Conservation (phyloP, 2,797 vertebrate genomes). For the Ctenochaetus hawaiiensis region DNA sequence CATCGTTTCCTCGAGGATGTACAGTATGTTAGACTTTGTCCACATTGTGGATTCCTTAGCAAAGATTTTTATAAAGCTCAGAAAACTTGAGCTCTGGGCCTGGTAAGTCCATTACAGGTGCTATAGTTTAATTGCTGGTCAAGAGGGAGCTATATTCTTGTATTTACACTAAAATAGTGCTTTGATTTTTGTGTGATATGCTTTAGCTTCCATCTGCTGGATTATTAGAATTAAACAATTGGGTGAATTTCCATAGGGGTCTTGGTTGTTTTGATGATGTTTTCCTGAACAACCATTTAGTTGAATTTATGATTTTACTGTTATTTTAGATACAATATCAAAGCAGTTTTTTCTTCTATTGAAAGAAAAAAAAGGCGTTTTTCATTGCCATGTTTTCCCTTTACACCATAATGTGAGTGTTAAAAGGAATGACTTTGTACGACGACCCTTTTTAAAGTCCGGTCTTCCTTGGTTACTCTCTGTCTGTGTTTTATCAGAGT, state of each 20-base stretch:
- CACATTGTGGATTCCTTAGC: neutral
- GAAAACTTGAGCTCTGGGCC: slow-evolving; percentile 7
- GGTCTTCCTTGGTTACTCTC: slow-evolving; percentile 27
- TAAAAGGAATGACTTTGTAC: slow-evolving; percentile 35
- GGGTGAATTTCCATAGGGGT: slow-evolving; percentile 16
- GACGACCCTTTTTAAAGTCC: slow-evolving; percentile 47
- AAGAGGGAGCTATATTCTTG: slow-evolving; percentile 10
- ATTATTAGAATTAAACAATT: slow-evolving; percentile 7
- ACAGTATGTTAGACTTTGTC: slow-evolving; percentile 34
- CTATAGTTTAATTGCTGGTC: slow-evolving; percentile 24
- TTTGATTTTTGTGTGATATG: slow-evolving; percentile 1
- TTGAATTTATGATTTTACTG: neutral
- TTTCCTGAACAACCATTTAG: slow-evolving; percentile 10
- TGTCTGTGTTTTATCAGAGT: slow-evolving; percentile 45
- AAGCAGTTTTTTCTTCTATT: slow-evolving; percentile 16
- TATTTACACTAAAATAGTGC: slow-evolving; percentile 9
- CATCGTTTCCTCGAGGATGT: slow-evolving; percentile 15
- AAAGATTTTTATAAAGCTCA: slow-evolving; percentile 3
- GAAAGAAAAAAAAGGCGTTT: slow-evolving; percentile 1
- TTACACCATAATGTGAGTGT: slow-evolving; percentile 16
- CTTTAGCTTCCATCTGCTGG: slow-evolving; percentile 2
- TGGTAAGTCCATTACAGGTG: neutral
- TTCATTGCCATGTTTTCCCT: neutral
- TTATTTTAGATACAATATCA: slow-evolving; percentile 15
- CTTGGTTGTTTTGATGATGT: neutral